Evolutionary conservation across 64 coral and sea anemone species (phyloP), one percentile per base, ranked within the genome.

Genomic region (Pachyseris speciosa): DNA sequence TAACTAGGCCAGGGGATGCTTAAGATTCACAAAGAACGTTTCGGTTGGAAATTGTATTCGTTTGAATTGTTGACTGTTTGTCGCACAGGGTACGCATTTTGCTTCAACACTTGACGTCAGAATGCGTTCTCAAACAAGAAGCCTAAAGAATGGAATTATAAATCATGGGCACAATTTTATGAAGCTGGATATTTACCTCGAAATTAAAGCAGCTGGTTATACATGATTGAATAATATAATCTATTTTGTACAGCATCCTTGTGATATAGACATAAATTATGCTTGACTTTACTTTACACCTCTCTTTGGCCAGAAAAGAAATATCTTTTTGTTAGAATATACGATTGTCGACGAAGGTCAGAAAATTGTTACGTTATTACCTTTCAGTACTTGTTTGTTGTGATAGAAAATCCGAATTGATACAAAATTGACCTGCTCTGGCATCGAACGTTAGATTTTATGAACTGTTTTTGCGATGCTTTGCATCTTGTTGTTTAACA

Each of bases 151-250:
- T 41, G 20, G 37, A 24, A 72, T 16, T 74, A 10, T 74, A 43
- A 26, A 25, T n/a, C 7, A 44, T 48, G 34, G 10, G 20, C 11
- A 78, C 29, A 33, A 36, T 57, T 49, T 40, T 28, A 30, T 78
- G 16, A 30, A 57, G 20, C 75, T 57, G 48, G 57, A 78, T 57
- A 51, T 76, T 76, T 27, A 58, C 19, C 22, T 20, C 22, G n/a
- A 10, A 74, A 19, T 47, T 42, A 74, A 31, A 78, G 48, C 48
- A 78, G 43, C 17, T 36, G 47, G 20, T 57, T 37, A 78, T 78
- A 78, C 49, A 52, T 36, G 43, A 78, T 57, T 53, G 34, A 81
- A 13, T 81, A 81, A 81, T 81, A 81, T 81, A 81, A 81, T 60
- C 22, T 63, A 81, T 81, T 67, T 81, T 81, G 77, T 81, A 81